Evolutionary conservation across 1,140 invertebrate species (phyloP), one percentile per base, ranked within the genome.

Genomic region (Eupeodes corollae): DNA sequence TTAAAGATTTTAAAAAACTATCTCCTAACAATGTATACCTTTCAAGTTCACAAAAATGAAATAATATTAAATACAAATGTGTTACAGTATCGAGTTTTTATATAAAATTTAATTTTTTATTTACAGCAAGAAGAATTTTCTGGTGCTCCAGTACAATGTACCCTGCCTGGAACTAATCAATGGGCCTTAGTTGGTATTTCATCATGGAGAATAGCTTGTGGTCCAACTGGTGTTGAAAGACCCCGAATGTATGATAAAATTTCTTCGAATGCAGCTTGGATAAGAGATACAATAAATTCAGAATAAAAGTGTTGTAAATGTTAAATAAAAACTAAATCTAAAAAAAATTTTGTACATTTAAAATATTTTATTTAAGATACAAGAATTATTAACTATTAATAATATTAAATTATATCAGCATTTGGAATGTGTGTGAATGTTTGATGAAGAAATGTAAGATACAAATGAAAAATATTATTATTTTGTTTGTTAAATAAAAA

Each of bases 171-270:
- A 41, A 74, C 73, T 16, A 76, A 75, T 35, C 75, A 71, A 52
- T 90, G 86, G 86, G 79, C 79, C 0, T 60, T 90, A 5, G 64
- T 78, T 2, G 86, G 86, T 0, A 78, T 90, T 2, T 79, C 82
- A 37, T 86, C 83, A 48, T 88, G 86, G 86, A 74, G 86, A 41
- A 88, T 89, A 54, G 85, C 83, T 1, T 90, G 86, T 54, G 73
- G 75, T 0, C 68, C 72, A 10, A 74, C 74, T 21, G 83, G 83
- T n/a, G 69, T 79, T 16, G 82, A 84, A 46, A 65, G 85, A 52
- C 86, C 86, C 1, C 69, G 86, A 48, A 79, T 88, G 59, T 90
- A 90, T 55, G 86, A 90, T 58, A 79, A 83, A 68, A 80, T 88
- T 14, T 74, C 76, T 14, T 84, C 85, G 1, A 87, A 88, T 58